Base-by-base conservation (phyloP, 2,888 invertebrate genomes). In the Lissocephala sabroskyi region DNA sequence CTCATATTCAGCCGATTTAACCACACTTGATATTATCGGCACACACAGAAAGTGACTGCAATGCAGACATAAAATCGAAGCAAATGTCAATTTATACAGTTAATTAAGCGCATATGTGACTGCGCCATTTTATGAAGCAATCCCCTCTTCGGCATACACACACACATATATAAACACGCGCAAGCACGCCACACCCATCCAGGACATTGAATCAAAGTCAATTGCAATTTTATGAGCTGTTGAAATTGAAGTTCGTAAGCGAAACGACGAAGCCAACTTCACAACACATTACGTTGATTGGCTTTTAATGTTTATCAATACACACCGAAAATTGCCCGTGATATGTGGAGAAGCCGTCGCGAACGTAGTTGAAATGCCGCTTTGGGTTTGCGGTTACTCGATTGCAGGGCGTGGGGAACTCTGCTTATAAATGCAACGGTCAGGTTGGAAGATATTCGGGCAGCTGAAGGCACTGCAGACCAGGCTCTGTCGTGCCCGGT, bases 251-350 rank as follows among this genome's bases (percentile, higher is more conserved):
- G 66, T 68, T 61, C 56, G 35, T 35, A 35, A 13, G 14, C 11
- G 40, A 7, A 7, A 7, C 18, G 29, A 23, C 43, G 40, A 37
- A 32, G 19, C 37, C 37, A 37, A 62, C 62, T 64, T 68, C 68
- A 75, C 68, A 68, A 68, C 49, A 77, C 68, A 70, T 70, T 70
- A 76, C 68, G 68, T 59, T 70, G 68, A 70, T 70, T 70, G 68
- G 68, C 76, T 70, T 70, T 70, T 75, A 75, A 70, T 75, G 68
- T 67, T 73, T 76, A 75, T 70, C 68, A 70, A 70, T 70, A 76
- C 57, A 67, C 76, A 59, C 57, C 61, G 57, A 50, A 47, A 56
- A 45, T 43, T 17, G 29, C 19, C 33, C 17, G n/a, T 45, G 32
- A 33, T 26, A 18, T 17, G 17, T 16, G 18, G 36, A 30, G 37